Conservation (phyloP, 2,113 vertebrate species). For the rat (Rattus norvegicus) region DNA sequence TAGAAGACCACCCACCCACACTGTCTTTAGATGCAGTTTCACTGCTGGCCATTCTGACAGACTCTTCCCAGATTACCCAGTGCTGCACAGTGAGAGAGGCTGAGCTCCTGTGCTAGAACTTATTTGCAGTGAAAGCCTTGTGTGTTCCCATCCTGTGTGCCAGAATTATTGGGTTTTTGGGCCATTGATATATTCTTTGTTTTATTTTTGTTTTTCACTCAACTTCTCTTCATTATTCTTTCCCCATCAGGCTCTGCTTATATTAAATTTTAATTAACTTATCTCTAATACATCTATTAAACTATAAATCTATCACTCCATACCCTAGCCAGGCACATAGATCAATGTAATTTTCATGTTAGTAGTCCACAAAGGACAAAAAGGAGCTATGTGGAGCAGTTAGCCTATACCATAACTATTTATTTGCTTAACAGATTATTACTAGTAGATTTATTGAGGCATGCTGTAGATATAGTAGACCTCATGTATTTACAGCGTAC, state of each 20-base stretch:
- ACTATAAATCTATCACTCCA: neutral
- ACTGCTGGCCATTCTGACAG: neutral
- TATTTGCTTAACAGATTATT: neutral
- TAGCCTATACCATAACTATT: neutral
- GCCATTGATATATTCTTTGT: neutral
- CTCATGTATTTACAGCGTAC: neutral
- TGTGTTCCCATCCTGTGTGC: neutral
- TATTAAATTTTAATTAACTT: constrained; percentile 16
- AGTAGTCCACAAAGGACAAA: neutral
- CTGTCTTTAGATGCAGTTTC: neutral
- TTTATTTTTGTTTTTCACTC: neutral
- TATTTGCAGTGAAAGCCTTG: neutral
- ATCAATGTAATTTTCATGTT: neutral
- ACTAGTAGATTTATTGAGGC: neutral
- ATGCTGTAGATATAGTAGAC: neutral
- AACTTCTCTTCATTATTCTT: constrained; percentile 23
- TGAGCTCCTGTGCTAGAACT: neutral
- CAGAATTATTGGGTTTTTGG: neutral
- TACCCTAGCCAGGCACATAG: neutral
- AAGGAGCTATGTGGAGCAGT: neutral
- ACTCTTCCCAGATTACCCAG: neutral
- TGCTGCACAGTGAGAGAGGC: neutral
- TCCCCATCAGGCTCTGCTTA: neutral
- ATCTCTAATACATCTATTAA: neutral
- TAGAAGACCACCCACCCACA: neutral